Percentiles rank a stretch among this genome's conserved stretches.
phyloP scores from a whole-genome alignment of 2,888 invertebrate genomes.

The Callimorpha dominula region DNA sequence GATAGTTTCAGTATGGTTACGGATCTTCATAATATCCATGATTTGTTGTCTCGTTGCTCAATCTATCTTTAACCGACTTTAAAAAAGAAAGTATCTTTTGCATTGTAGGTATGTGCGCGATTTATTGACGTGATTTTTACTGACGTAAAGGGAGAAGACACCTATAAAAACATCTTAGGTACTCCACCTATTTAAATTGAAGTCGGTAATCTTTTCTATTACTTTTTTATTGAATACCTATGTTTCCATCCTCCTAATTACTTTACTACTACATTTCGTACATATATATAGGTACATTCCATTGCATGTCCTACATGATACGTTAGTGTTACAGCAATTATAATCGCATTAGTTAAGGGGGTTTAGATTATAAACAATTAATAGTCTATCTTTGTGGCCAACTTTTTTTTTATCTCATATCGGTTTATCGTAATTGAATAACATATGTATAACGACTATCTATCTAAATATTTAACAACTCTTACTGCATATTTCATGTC shows the following conservation, averaged over 20 bases:
- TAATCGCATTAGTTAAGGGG: slow-evolving; percentile 15
- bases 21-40: too few species aligned
- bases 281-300: not conserved
- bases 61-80: too few species aligned
- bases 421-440: slow-evolving; percentile 13
- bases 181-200: too few species aligned
- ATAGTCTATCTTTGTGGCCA: slow-evolving; percentile 29
- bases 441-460: not conserved
- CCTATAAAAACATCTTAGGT: too few species aligned
- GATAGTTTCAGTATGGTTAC: too few species aligned
- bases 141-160: too few species aligned
- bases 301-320: not conserved
- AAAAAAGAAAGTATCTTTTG: too few species aligned
- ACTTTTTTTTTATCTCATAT: slow-evolving; percentile 29
- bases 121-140: too few species aligned
- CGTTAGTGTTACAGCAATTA: slow-evolving; percentile 13
- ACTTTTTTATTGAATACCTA: too few species aligned
- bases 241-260: not conserved
- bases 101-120: too few species aligned
- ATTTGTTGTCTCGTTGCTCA: too few species aligned
- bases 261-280: not conserved
- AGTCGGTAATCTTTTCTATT: too few species aligned
- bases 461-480: slow-evolving; percentile 7
- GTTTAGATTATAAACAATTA: slow-evolving; percentile 19
- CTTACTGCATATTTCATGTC: not conserved